Evolutionary conservation across 1,140 invertebrate genomes (phyloP), one percentile per base, ranked within the genome.

Genomic region (Diorhabda elongata): DNA sequence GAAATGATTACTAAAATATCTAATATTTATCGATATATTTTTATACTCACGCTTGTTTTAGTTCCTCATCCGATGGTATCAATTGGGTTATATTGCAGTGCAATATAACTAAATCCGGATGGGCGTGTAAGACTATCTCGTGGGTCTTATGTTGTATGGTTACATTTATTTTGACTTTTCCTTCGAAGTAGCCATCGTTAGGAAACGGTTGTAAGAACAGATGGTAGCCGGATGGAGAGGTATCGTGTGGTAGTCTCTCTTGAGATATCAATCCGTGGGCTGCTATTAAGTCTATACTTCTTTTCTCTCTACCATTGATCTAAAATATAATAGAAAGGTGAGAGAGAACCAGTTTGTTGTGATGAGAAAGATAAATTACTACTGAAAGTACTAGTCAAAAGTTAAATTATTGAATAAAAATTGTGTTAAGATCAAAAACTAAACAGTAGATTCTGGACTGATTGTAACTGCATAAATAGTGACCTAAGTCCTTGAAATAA

Each of bases 201-300:
- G 87, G 77, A 61, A 84, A 85, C 0, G 89, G 87, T 65, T 88
- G 83, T 7, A 91, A 75, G 41, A 88, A 82, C 9, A 91, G 72
- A n/a, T 83, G 80, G 73, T 91, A 91, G 26, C 80, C 83, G 2
- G 79, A 83, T 0, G 89, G 89, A n/a, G 82, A 78, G 0, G 90
- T 81, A 42, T 85, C 82, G 43, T 82, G 82, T 2, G 87, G 84
- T 44, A 88, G 78, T 42, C 85, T 83, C 4, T 79, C 81, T 69
- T 88, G 87, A 64, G 86, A 83, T 6, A 85, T 83, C 3, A 88
- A 73, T 3, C 83, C 79, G 67, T 87, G 83, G 0, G 86, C 83
- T 70, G 86, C 84, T 65, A 86, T 87, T 45, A 88, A 73, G 75
- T 89, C 87, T 66, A 89, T 87, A 70, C 87, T 88, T 72, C 87